These are phyloP conservation scores for Palythoa heliodiscus DNA, from an alignment of 92 coral and sea anemone genomes.

Conservation along the genomic window DNA sequence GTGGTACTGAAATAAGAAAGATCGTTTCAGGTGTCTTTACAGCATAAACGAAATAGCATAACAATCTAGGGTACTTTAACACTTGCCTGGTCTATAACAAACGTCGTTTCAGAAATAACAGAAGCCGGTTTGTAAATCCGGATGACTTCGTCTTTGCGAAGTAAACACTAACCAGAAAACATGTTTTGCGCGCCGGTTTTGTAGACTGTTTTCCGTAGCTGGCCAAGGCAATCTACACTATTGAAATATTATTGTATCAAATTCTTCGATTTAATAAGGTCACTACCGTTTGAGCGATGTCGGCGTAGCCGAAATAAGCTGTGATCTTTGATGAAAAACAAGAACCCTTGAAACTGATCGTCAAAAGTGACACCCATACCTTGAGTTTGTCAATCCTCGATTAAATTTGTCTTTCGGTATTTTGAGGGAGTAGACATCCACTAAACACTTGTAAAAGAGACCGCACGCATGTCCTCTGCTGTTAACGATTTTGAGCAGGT, in stretches of 20 bases:
- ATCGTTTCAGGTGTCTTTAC: too few species aligned
- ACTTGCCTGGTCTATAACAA: too few species aligned
- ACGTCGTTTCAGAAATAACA: background rate
- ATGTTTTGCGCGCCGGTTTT: too few species aligned
- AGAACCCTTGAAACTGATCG: background rate
- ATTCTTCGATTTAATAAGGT: background rate
- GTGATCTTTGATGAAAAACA: constrained; percentile 18
- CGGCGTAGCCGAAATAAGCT: background rate
- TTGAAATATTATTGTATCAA: background rate
- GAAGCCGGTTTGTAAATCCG: background rate
- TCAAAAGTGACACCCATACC: background rate
- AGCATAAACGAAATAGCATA: too few species aligned
- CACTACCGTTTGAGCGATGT: constrained; percentile 18
- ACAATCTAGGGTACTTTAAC: too few species aligned
- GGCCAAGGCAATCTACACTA: background rate
- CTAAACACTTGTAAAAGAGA: background rate
- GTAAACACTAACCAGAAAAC: background rate
- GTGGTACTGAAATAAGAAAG: too few species aligned
- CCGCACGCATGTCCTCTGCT: background rate
- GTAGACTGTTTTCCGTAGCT: too few species aligned
- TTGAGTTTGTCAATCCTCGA: background rate
- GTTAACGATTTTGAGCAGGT: background rate
- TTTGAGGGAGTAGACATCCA: background rate
- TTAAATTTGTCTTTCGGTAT: background rate
- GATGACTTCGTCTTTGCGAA: background rate